Percentiles rank a stretch among this genome's conserved stretches.
Evolutionary conservation across 2,888 invertebrate species (phyloP).

Genomic region (Platycheirus rosarum): DNA sequence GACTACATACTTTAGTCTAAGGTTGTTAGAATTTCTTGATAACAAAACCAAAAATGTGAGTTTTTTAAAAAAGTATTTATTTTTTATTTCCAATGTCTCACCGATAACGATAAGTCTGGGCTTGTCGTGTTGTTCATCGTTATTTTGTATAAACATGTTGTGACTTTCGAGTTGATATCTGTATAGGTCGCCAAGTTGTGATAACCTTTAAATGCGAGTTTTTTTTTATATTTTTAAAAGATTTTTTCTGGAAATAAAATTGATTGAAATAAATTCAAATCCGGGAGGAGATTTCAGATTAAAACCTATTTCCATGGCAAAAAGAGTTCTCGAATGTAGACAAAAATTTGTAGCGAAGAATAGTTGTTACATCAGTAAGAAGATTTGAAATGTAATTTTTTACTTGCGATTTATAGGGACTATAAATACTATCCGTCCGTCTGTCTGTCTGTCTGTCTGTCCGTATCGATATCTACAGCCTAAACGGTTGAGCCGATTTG

Average conservation of each 20-base stretch:
- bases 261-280: constrained; percentile 3
- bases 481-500: too few species aligned
- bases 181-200: constrained; percentile 29
- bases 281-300: constrained; percentile 16
- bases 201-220: constrained; percentile 48
- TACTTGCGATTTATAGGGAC: too few species aligned
- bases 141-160: constrained; percentile 62
- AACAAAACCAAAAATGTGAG: too few species aligned
- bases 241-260: constrained; percentile 9
- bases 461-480: too few species aligned
- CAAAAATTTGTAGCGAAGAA: too few species aligned
- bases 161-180: constrained; percentile 62
- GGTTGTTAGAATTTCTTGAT: constrained; percentile 6
- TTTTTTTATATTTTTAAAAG: constrained; percentile 9
- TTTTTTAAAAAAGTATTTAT: constrained; percentile 3
- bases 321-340: too few species aligned
- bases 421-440: too few species aligned
- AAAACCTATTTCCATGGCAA: constrained; percentile 1
- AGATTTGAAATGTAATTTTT: too few species aligned
- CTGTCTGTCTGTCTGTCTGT: too few species aligned
- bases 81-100: constrained; percentile 53
- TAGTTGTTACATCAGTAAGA: too few species aligned
- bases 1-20: not conserved
- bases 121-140: too few species aligned
- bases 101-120: constrained; percentile 52